A percentile compares a stretch with the other conserved stretches of the same genome.
Conservation (phyloP, 2,888 invertebrate species). For the Atethmia centrago region DNA sequence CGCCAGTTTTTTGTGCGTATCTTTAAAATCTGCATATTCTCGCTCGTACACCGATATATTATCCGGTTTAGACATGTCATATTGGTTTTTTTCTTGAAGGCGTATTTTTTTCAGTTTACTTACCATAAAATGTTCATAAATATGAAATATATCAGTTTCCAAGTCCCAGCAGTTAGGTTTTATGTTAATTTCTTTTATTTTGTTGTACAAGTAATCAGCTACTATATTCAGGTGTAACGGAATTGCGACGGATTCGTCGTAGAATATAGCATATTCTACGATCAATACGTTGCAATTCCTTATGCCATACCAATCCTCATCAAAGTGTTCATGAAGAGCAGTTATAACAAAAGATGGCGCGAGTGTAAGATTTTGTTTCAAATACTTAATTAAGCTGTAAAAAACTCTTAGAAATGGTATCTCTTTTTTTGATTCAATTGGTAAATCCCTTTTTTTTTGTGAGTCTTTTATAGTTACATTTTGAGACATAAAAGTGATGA, state of each 20-base stretch:
- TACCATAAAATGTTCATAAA: slow-evolving; percentile 4
- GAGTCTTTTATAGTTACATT: too few relatives aligned
- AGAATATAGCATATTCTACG: too few relatives aligned
- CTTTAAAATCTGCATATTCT: neutral
- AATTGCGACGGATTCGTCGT: neutral
- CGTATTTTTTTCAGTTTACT: neutral
- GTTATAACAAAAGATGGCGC: neutral
- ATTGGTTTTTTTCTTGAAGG: slow-evolving; percentile 6
- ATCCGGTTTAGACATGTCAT: slow-evolving; percentile 14
- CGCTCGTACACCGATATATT: neutral
- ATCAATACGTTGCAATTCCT: too few relatives aligned
- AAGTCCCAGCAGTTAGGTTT: neutral
- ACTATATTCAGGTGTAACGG: slow-evolving; percentile 39
- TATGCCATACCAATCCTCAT: too few relatives aligned
- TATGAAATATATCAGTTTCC: neutral
- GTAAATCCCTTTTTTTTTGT: neutral
- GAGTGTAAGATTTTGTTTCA: neutral
- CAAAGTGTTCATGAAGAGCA: neutral
- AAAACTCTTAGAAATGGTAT: neutral
- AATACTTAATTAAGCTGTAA: neutral
- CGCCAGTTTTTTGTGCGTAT: slow-evolving; percentile 22
- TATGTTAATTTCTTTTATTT: slow-evolving; percentile 6
- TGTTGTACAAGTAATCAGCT: slow-evolving; percentile 26
- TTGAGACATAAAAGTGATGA: neutral
- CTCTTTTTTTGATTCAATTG: neutral